phyloP scores from a whole-genome alignment of 2,113 vertebrate genomes.

The Cyrtonyx montezumae region DNA sequence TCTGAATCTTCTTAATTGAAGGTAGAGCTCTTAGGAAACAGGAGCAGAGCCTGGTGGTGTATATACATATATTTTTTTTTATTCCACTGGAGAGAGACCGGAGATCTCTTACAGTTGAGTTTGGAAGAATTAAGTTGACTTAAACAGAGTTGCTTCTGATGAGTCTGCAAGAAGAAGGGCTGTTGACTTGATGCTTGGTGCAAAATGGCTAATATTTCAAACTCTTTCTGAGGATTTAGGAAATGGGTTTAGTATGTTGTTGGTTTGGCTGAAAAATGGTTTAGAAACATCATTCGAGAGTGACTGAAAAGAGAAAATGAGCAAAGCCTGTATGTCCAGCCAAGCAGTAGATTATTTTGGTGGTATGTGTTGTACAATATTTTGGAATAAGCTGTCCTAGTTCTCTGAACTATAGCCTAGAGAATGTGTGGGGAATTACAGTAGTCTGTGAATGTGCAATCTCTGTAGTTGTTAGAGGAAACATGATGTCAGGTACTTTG shows the following conservation, averaged over 20 bases:
- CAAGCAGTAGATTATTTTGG: constrained; percentile 43
- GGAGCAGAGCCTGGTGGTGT: neutral
- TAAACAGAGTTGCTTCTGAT: neutral
- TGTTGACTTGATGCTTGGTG: neutral
- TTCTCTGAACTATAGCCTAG: constrained; percentile 57
- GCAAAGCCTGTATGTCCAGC: constrained; percentile 22
- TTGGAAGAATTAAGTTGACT: neutral
- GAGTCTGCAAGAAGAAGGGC: neutral
- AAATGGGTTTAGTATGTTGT: neutral
- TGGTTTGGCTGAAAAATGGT: constrained; percentile 41
- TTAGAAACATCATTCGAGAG: neutral
- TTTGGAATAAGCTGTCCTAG: constrained; percentile 64
- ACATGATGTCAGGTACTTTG: constrained; percentile 4
- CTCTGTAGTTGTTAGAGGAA: neutral
- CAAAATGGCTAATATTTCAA: neutral
- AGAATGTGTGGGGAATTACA: constrained; percentile 52
- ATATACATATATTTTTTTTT: neutral
- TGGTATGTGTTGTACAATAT: constrained; percentile 25
- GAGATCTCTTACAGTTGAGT: neutral
- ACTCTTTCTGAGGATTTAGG: neutral
- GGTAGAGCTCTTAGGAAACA: fast-evolving
- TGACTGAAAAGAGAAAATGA: constrained; percentile 44
- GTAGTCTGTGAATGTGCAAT: neutral
- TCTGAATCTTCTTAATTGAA: neutral
- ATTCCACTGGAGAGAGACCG: neutral